These are phyloP conservation scores for Epirrhoe tristata DNA, from an alignment of 2,888 invertebrate genomes.

Conservation along the genomic window DNA sequence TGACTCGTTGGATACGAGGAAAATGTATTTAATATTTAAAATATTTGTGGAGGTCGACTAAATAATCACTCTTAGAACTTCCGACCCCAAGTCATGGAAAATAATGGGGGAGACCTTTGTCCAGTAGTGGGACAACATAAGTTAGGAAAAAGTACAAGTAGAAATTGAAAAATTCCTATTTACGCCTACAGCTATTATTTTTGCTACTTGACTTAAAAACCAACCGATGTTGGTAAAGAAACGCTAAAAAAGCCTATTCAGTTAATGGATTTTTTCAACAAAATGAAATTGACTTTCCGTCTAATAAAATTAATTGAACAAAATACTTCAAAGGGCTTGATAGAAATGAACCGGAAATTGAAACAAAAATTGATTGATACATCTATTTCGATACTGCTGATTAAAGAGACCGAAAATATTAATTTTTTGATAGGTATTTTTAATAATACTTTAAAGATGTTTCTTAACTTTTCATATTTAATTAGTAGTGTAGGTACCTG, in stretches of 20 bases:
- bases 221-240: neutral
- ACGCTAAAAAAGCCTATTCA: neutral
- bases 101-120: no score
- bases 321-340: conserved; percentile 17
- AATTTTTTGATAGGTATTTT: neutral
- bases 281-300: conserved; percentile 9
- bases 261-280: conserved; percentile 3
- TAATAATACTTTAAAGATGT: neutral
- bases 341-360: conserved; percentile 29
- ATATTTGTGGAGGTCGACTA: neutral
- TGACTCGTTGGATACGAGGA: neutral
- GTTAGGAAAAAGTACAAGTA: no score
- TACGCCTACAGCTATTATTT: no score
- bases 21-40: neutral
- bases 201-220: no score
- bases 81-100: no score
- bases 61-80: no score
- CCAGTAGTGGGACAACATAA: no score
- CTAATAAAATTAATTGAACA: conserved; percentile 35
- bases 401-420: neutral
- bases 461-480: no score
- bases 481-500: no score
- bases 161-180: no score
- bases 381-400: neutral
- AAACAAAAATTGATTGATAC: conserved; percentile 28